Evolutionary conservation across 2,113 vertebrate genomes (phyloP).

Genomic region (Mesocricetus auratus): DNA sequence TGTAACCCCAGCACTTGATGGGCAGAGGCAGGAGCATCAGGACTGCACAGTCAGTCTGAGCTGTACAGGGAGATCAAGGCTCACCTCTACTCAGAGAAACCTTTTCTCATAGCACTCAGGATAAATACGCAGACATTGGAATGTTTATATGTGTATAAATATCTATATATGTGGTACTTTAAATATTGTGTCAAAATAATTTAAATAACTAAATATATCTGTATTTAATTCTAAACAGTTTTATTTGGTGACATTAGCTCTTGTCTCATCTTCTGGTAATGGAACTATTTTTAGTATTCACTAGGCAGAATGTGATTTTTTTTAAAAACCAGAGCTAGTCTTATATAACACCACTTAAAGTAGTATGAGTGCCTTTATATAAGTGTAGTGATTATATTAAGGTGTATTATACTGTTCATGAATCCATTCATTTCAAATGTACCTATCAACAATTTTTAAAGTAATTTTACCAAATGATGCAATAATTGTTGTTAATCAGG

Average conservation of each 20-base stretch:
- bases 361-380: not conserved
- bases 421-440: not conserved
- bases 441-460: not conserved
- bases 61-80: not conserved
- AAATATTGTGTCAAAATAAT: not conserved
- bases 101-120: not conserved
- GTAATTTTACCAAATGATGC: not conserved
- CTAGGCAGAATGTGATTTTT: not conserved
- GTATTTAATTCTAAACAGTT: not conserved
- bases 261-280: not conserved
- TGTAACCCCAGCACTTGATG: too few relatives aligned
- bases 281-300: not conserved
- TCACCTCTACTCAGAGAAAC: too few relatives aligned
- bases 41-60: not conserved
- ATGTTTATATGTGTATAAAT: not conserved
- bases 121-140: not conserved
- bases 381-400: not conserved
- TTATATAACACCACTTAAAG: not conserved
- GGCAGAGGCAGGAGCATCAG: not conserved
- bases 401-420: slow-evolving; percentile 16
- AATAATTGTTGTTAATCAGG: not conserved
- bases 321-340: not conserved
- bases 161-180: not conserved
- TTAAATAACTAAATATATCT: not conserved
- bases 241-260: slow-evolving; percentile 16